A percentile compares a stretch with the other conserved stretches of the same genome.
Evolutionary conservation across 2,888 invertebrate species (phyloP).

Genomic region (Sthenelais limicola): DNA sequence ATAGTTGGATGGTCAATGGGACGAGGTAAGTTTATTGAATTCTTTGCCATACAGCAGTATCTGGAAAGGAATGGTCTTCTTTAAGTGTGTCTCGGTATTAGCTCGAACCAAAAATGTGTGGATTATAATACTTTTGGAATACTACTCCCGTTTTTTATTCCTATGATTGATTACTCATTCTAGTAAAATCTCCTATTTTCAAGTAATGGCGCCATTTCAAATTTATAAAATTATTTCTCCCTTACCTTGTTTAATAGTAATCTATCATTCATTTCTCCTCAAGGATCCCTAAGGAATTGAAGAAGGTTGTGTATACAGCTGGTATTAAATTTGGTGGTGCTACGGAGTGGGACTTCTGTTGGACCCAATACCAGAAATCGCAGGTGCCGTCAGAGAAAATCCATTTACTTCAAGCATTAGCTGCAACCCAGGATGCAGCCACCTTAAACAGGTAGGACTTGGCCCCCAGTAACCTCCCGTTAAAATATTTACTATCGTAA

Average conservation of each 20-base stretch:
- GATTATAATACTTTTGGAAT: too few relatives aligned
- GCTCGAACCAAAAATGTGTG: too few relatives aligned
- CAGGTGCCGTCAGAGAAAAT: slow-evolving; percentile 66
- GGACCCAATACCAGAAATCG: slow-evolving; percentile 61
- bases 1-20: slow-evolving; percentile 81
- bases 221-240: too few relatives aligned
- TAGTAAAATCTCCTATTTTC: not conserved
- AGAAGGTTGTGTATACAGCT: slow-evolving; percentile 79
- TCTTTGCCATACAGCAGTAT: not conserved
- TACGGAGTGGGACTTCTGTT: slow-evolving; percentile 68
- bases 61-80: too few relatives aligned
- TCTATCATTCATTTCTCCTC: too few relatives aligned
- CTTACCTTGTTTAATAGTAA: too few relatives aligned
- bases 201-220: not conserved
- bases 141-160: too few relatives aligned
- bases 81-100: too few relatives aligned
- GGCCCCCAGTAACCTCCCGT: not conserved
- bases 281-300: slow-evolving; percentile 82
- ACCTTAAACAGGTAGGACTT: slow-evolving; percentile 63
- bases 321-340: slow-evolving; percentile 73
- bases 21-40: slow-evolving; percentile 30
- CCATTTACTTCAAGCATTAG: slow-evolving; percentile 64
- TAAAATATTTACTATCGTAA: not conserved
- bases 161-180: too few relatives aligned
- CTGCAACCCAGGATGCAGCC: slow-evolving; percentile 61